Conservation (phyloP, 2,888 invertebrate genomes). For the Phragmatobia fuliginosa region DNA sequence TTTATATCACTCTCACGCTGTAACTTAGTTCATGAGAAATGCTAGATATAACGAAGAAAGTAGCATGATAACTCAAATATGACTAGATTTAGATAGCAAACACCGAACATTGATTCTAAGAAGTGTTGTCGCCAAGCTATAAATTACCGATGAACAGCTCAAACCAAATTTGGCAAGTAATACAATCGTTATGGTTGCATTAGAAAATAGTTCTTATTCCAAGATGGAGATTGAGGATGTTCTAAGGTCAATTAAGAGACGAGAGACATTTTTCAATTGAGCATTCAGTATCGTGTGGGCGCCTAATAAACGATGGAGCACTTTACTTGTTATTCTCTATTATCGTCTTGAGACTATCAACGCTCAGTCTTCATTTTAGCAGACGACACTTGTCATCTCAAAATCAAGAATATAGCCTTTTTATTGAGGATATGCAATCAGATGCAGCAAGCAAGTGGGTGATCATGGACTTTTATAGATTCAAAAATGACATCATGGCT, state of each 20-base stretch:
- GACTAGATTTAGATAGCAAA: constrained; percentile 9
- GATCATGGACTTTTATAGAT: background rate
- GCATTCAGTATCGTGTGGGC: constrained; percentile 70
- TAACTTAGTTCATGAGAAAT: constrained; percentile 55
- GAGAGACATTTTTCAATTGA: constrained; percentile 78
- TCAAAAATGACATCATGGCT: constrained; percentile 33
- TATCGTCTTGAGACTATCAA: constrained; percentile 65
- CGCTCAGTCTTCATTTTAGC: constrained; percentile 51
- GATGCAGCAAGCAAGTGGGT: constrained; percentile 7
- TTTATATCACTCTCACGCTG: constrained; percentile 66
- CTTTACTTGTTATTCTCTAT: constrained; percentile 71
- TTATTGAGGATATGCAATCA: constrained; percentile 14
- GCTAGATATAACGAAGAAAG: constrained; percentile 48
- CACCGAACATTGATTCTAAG: constrained; percentile 21
- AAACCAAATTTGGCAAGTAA: constrained; percentile 37
- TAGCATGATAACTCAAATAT: constrained; percentile 30
- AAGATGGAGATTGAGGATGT: constrained; percentile 58
- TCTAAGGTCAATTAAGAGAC: constrained; percentile 75
- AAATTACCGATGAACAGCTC: constrained; percentile 21
- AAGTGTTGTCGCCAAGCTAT: constrained; percentile 24
- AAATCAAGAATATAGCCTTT: constrained; percentile 41
- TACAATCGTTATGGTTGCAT: constrained; percentile 23
- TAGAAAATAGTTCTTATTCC: constrained; percentile 41
- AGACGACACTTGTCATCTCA: constrained; percentile 48
- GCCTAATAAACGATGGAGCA: constrained; percentile 61